A percentile compares a stretch with the other conserved stretches of the same genome.
Conservation (phyloP, 1,140 invertebrate genomes). For the Drosophila melanica region DNA sequence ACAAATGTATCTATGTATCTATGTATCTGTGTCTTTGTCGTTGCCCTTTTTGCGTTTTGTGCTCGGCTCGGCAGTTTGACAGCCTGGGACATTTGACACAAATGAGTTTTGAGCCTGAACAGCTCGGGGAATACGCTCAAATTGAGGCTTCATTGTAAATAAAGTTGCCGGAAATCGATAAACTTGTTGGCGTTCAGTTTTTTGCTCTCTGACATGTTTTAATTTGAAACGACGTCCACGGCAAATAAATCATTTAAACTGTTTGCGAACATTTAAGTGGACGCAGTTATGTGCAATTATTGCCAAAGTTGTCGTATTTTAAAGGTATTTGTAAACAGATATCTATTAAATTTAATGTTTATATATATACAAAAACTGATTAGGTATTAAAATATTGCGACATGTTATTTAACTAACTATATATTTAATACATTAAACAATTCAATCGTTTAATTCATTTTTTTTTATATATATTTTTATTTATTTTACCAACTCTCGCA, state of each 20-base stretch:
- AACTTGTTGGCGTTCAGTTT: conserved; percentile 6
- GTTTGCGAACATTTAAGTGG: background rate
- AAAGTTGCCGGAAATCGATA: conserved; percentile 30
- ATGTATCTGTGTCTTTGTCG: background rate
- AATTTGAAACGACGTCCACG: background rate
- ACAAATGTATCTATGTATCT: background rate
- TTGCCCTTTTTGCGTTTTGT: background rate
- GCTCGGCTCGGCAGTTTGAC: conserved; percentile 29
- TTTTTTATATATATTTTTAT: too few relatives aligned
- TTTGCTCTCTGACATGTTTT: background rate
- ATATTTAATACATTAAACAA: too few relatives aligned
- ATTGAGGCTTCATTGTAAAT: conserved; percentile 10
- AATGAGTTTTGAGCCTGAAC: conserved; percentile 31
- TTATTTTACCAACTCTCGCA: too few relatives aligned
- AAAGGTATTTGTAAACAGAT: too few relatives aligned
- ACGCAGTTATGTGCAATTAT: background rate
- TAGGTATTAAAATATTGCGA: too few relatives aligned
- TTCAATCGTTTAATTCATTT: background rate
- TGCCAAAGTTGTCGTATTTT: too few relatives aligned
- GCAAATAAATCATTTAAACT: background rate
- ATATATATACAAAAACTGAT: too few relatives aligned
- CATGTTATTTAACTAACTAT: too few relatives aligned
- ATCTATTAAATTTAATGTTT: background rate
- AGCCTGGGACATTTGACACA: conserved; percentile 40
- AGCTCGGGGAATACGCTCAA: background rate